These are phyloP conservation scores for Eira barbara DNA, from an alignment of 2,113 vertebrate genomes.

Conservation along the genomic window DNA sequence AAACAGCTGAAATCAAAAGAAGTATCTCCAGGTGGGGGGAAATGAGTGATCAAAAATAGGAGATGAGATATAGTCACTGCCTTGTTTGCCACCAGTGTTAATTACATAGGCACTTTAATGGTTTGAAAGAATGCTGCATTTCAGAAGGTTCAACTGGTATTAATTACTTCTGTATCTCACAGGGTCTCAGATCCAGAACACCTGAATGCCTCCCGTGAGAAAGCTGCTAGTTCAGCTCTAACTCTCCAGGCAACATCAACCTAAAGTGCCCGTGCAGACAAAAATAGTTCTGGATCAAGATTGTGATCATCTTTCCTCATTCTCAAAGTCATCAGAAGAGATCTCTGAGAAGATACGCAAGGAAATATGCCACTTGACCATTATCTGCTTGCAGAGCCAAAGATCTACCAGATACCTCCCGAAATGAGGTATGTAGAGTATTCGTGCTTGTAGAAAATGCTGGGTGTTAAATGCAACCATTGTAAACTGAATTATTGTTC, in stretches of 20 bases:
- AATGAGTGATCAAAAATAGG: slow-evolving; percentile 37
- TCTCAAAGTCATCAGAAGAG: slow-evolving; percentile 16
- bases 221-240: background rate
- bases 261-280: background rate
- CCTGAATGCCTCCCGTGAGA: background rate
- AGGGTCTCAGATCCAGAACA: slow-evolving; percentile 38
- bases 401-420: slow-evolving; percentile 28
- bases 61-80: slow-evolving; percentile 34
- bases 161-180: slow-evolving; percentile 31
- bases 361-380: background rate
- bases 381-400: background rate
- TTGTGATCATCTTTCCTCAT: background rate
- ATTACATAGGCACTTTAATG: background rate
- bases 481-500: background rate
- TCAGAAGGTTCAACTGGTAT: background rate
- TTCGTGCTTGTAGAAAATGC: background rate
- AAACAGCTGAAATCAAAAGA: slow-evolving; percentile 51
- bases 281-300: background rate
- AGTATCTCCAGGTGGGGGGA: background rate
- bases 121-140: slow-evolving; percentile 29
- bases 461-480: background rate
- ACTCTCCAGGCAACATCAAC: background rate
- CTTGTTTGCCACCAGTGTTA: slow-evolving; percentile 36
- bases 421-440: background rate
- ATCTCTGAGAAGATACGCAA: slow-evolving; percentile 21